phyloP scores from a whole-genome alignment of 2,113 vertebrate species.

The Pavo muticus region DNA sequence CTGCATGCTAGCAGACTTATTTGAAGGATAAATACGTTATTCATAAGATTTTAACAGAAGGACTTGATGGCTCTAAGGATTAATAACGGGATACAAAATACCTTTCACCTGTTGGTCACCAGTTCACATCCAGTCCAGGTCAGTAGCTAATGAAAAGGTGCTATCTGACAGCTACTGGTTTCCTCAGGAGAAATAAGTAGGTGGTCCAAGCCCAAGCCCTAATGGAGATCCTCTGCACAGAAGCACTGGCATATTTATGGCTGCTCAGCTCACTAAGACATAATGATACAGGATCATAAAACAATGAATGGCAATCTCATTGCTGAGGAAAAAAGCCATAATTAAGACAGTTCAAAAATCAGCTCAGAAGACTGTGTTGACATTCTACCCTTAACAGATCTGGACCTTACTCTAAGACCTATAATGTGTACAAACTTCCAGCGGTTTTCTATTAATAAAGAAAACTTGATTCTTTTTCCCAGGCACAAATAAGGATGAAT shows the following conservation, averaged over 20 bases:
- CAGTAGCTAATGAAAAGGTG: constrained; percentile 8
- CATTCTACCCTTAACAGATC: not conserved
- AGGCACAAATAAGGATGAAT: not conserved
- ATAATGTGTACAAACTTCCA: not conserved
- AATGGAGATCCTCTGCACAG: not conserved
- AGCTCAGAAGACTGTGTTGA: not conserved
- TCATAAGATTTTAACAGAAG: constrained; percentile 1
- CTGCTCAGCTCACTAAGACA: not conserved
- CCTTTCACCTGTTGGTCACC: constrained; percentile 5
- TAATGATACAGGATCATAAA: not conserved
- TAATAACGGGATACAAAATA: constrained; percentile 5
- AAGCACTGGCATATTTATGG: not conserved
- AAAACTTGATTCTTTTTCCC: not conserved
- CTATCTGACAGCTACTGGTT: not conserved
- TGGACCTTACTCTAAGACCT: not conserved
- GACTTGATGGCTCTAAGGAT: not conserved
- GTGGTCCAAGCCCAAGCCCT: constrained; percentile 1
- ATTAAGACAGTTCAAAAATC: not conserved
- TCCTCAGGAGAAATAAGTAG: not conserved
- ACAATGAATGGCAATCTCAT: not conserved
- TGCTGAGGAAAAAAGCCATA: not conserved
- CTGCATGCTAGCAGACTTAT: constrained; percentile 7
- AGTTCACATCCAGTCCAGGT: not conserved
- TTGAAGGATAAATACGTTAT: constrained; percentile 38
- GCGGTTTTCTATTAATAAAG: not conserved